phyloP scores from a whole-genome alignment of 1,140 invertebrate genomes.

The Dufourea novaeangliae region DNA sequence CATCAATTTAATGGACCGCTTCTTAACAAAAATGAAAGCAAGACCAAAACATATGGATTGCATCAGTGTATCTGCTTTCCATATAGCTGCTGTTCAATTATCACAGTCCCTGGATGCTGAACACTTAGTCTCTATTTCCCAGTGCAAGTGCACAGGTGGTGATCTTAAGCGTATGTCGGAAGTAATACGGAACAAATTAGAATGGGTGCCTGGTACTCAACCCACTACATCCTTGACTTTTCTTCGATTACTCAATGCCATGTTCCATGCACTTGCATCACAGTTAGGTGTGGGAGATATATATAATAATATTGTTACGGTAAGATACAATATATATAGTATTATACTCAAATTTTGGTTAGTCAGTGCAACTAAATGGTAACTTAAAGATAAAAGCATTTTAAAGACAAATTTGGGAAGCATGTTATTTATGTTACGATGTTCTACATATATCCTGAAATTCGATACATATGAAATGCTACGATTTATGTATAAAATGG shows the following conservation, averaged over 20 bases:
- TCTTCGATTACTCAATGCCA: constrained; percentile 84
- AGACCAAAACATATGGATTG: constrained; percentile 87
- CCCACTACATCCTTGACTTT: constrained; percentile 86
- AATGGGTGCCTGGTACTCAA: constrained; percentile 82
- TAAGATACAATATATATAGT: constrained; percentile 49
- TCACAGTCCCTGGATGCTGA: constrained; percentile 74
- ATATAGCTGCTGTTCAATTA: constrained; percentile 83
- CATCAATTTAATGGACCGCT: constrained; percentile 89
- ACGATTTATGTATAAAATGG: too few relatives aligned
- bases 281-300: constrained; percentile 80
- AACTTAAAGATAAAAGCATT: too few relatives aligned
- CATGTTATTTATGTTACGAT: too few relatives aligned
- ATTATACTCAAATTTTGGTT: too few relatives aligned
- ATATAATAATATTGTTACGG: constrained; percentile 76
- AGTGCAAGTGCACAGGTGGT: constrained; percentile 88
- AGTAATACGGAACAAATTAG: constrained; percentile 87
- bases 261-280: constrained; percentile 82
- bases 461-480: too few relatives aligned
- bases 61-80: constrained; percentile 87
- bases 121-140: constrained; percentile 83
- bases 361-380: too few relatives aligned
- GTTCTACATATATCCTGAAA: too few relatives aligned
- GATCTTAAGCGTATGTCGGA: constrained; percentile 89
- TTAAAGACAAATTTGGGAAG: too few relatives aligned
- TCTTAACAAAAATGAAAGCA: constrained; percentile 88